A percentile compares a stretch with the other conserved stretches of the same genome.
Evolutionary conservation across 2,113 vertebrate genomes (phyloP).

Genomic region (Procavia capensis): DNA sequence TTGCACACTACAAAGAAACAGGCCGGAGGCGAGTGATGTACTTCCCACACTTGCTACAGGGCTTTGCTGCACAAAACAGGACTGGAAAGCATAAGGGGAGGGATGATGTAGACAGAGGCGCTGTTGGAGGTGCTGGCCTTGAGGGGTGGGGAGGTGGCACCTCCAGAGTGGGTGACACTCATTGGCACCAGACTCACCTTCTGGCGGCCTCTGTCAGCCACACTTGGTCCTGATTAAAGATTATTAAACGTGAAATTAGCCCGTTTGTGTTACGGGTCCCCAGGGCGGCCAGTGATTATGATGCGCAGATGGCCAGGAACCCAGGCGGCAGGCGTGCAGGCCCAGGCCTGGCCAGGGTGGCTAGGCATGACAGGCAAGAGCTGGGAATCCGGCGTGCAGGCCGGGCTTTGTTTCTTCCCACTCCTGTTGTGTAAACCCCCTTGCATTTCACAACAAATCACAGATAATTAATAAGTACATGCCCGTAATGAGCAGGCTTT

Average conservation of each 20-base stretch:
- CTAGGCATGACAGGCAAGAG: fast-evolving
- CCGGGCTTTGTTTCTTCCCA: constrained; percentile 75
- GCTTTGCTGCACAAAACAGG: background rate
- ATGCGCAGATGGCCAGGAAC: constrained; percentile 85
- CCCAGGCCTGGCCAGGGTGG: background rate
- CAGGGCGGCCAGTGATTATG: constrained; percentile 84
- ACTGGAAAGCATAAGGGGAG: background rate
- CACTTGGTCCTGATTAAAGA: constrained; percentile 89
- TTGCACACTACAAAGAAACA: constrained; percentile 15
- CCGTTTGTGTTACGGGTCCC: constrained; percentile 87
- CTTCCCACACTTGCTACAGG: background rate
- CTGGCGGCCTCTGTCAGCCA: constrained; percentile 84
- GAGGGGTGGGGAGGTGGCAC: background rate
- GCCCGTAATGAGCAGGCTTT: constrained; percentile 87
- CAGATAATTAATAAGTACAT: constrained; percentile 89
- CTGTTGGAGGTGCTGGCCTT: background rate
- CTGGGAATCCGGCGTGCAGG: constrained; percentile 47
- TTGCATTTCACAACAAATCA: constrained; percentile 88
- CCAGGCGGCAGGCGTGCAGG: constrained; percentile 37
- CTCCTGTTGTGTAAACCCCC: constrained; percentile 84
- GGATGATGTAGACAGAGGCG: background rate
- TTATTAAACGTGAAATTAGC: constrained; percentile 91
- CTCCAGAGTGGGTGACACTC: background rate
- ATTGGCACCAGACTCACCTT: constrained; percentile 80
- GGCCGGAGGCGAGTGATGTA: background rate